Evolutionary conservation across 2,888 invertebrate species (phyloP).

Genomic region (Onchidella celtica): DNA sequence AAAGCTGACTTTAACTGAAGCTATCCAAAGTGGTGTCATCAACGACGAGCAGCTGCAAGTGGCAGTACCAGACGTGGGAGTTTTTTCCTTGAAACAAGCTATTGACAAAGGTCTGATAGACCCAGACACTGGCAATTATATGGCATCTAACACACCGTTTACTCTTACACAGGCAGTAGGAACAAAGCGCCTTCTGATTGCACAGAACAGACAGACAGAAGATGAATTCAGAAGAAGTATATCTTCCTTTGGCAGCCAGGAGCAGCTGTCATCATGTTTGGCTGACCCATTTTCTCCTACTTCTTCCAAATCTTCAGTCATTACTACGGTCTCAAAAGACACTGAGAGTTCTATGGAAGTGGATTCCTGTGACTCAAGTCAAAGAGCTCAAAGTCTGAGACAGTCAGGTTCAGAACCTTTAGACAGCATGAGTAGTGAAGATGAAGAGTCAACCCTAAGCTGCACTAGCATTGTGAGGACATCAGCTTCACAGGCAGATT

Average conservation of each 20-base stretch:
- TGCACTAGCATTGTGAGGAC: conserved; percentile 15
- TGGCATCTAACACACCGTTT: conserved; percentile 56
- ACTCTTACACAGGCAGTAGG: conserved; percentile 69
- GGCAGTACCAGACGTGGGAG: conserved; percentile 89
- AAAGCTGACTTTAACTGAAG: conserved; percentile 89
- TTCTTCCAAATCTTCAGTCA: conserved; percentile 34
- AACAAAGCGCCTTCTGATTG: conserved; percentile 45
- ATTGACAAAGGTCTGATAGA: conserved; percentile 94
- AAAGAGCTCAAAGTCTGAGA: conserved; percentile 5
- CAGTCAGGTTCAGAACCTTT: not conserved
- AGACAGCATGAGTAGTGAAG: conserved; percentile 25
- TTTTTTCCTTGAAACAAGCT: conserved; percentile 94
- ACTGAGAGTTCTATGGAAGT: conserved; percentile 48
- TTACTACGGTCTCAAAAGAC: conserved; percentile 34
- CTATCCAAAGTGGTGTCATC: conserved; percentile 88
- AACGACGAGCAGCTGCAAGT: conserved; percentile 59
- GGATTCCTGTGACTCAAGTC: conserved; percentile 40
- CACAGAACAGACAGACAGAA: conserved; percentile 40
- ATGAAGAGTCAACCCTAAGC: conserved; percentile 37
- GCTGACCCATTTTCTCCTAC: conserved; percentile 14
- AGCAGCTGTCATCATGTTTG: conserved; percentile 26
- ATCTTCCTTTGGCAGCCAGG: conserved; percentile 40
- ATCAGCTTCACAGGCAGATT: not conserved
- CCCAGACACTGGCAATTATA: conserved; percentile 85
- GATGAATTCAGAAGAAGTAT: conserved; percentile 43